These are phyloP conservation scores for Macropodus opercularis DNA, from an alignment of 2,797 vertebrate species.

Conservation along the genomic window DNA sequence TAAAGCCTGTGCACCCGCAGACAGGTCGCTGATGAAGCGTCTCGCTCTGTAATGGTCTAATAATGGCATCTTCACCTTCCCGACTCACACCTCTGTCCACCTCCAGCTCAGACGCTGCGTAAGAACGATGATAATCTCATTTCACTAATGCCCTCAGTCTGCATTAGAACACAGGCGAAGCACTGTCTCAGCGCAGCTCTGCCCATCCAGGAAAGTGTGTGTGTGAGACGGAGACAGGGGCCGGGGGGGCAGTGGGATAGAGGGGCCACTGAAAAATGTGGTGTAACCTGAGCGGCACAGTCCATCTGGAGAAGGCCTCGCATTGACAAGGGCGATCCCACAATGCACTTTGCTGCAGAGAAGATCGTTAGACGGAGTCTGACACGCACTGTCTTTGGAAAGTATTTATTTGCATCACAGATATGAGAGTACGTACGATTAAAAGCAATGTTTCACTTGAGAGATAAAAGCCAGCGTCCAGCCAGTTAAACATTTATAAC, in stretches of 20 bases:
- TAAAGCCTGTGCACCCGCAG: conserved; percentile 17
- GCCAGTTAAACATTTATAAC: conserved; percentile 2
- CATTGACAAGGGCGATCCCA: conserved; percentile 80
- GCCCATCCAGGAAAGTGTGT: conserved; percentile 60
- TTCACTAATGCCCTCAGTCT: conserved; percentile 80
- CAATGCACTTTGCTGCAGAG: conserved; percentile 81
- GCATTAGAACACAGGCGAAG: conserved; percentile 75
- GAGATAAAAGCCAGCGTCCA: conserved; percentile 18
- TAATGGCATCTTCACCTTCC: conserved; percentile 73
- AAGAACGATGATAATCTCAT: conserved; percentile 81
- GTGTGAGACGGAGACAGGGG: conserved; percentile 54
- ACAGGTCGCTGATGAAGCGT: conserved; percentile 43
- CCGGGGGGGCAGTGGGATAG: conserved; percentile 66
- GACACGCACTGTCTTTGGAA: conserved; percentile 75
- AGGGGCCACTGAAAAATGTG: conserved; percentile 77
- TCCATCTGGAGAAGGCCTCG: conserved; percentile 82
- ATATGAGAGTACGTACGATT: conserved; percentile 26
- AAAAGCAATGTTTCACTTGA: conserved; percentile 12
- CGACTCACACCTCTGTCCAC: conserved; percentile 67
- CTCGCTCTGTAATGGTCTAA: conserved; percentile 50
- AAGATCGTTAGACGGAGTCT: conserved; percentile 73
- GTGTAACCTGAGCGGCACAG: conserved; percentile 81
- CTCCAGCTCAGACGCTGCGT: conserved; percentile 76
- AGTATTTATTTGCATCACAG: conserved; percentile 72
- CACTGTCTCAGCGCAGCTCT: conserved; percentile 73